Evolutionary conservation across 1,140 invertebrate species (phyloP), one percentile per base, ranked within the genome.

Genomic region (Drosophila cardini): DNA sequence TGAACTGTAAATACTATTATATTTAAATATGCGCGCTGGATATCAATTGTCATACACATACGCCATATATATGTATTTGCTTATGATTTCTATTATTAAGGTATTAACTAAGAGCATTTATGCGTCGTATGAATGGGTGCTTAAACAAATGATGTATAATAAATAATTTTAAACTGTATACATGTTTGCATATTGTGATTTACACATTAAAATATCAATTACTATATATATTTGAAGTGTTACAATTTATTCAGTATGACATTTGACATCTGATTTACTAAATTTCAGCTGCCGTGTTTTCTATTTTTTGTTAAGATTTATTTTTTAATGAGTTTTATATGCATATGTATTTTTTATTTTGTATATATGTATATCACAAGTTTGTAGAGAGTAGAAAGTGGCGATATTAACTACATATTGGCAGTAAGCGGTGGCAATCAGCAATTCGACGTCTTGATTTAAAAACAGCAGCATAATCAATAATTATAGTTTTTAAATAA

Each of bases 301-400:
- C 15, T 32, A 8, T 48, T 56, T 55, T 55, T 55, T 7, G 42
- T 30, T 52, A 9, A 30, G 6, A 26, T 30, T 48, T 48, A 3
- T 34, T 30, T 2, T 13, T 53, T 53, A 10, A 36, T 38, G 15
- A 30, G 34, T 64, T 32, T 15, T 46, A 55, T 55, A 15, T n/a
- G 4, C 62, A 36, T 61, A 36, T 46, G 63, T 58, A 53, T 48
- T 70, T 69, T 68, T 40, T 70, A 48, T 53, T 53, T 73, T 71
- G 53, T 61, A 60, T 76, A 50, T 76, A 57, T 67, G 67, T 87
- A 87, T 87, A 87, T 87, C 84, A 89, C 84, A 89, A 89, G 80
- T 89, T 80, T 84, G 67, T 84, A 89, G 84, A 87, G 86, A 87
- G 77, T 83, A 75, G 65, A 87, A 83, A 72, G 79, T 74, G 79